Evolutionary conservation across 2,888 invertebrate species (phyloP), one percentile per base, ranked within the genome.

Genomic region (Eumerus sabulonum): DNA sequence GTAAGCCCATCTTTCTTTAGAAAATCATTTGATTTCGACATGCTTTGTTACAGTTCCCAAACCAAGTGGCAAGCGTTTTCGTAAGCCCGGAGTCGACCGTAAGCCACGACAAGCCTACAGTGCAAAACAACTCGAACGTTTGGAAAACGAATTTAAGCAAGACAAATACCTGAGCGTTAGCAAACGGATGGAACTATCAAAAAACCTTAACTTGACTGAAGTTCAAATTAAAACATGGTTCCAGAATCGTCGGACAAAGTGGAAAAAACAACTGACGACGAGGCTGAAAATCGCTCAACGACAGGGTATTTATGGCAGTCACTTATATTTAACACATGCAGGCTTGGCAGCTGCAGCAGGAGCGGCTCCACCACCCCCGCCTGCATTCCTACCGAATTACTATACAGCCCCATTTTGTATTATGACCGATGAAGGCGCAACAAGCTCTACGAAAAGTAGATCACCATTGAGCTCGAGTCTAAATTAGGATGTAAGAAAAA

Each of bases 161-260:
- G 98, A 98, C 90, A 98, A 98, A 88, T 98, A 98, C 88, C 91
- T 98, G 63, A 98, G 97, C 88, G 98, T 98, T 0, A 96, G 95
- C 85, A 98, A 98, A 88, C 91, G 98, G 62, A 94, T 97, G 94
- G 97, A 98, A 84, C 90, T 98, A 3, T 97, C 98, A 0, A 96
- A 96, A 87, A 93, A 94, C 0, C 89, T 98, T 36, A 94, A 93
- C 82, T 90, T 98, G 48, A 97, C 97, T 0, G 98, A 98, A 90
- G 97, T 97, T 0, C 98, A 98, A 90, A 97, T 98, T 83, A 98
- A 98, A 88, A 98, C 98, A 0, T 98, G 98, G 98, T 98, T 98
- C 87, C 97, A 97, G 89, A 97, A 98, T 87, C 91, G 98, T 70
- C 91, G 98, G 77, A 98, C 98, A 0, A 98, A 98, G 87, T 98